phyloP scores from a whole-genome alignment of 2,113 vertebrate species.

The Gorsachius goisagi region DNA sequence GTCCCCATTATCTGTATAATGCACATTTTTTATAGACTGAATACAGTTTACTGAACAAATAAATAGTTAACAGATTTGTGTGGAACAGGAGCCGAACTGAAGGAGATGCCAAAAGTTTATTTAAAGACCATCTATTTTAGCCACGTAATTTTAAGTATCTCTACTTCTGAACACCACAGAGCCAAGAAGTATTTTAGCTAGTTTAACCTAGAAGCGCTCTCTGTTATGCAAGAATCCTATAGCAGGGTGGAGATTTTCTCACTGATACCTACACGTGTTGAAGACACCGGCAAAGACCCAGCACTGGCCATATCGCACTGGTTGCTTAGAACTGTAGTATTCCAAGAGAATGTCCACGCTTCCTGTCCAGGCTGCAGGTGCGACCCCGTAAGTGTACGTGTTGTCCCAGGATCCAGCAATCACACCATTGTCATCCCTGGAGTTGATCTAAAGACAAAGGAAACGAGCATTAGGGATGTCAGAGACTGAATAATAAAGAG shows the following conservation, averaged over 20 bases:
- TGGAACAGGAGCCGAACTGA: background rate
- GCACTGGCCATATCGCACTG: slow-evolving; percentile 92
- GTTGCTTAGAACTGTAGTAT: slow-evolving; percentile 75
- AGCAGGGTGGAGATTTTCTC: background rate
- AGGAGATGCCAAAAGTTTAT: background rate
- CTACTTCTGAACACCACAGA: background rate
- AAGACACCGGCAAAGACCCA: slow-evolving; percentile 98
- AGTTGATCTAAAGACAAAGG: slow-evolving; percentile 81
- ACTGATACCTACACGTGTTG: slow-evolving; percentile 87
- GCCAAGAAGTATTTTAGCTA: background rate
- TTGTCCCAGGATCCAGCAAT: slow-evolving; percentile 91
- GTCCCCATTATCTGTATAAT: background rate
- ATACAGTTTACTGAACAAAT: background rate
- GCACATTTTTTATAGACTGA: background rate
- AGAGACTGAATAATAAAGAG: background rate
- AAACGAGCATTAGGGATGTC: background rate
- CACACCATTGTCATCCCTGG: slow-evolving; percentile 89
- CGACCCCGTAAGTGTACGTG: slow-evolving; percentile 82
- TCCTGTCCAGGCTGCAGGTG: slow-evolving; percentile 95
- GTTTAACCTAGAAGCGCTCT: background rate
- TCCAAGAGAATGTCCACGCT: slow-evolving; percentile 91
- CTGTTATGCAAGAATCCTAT: background rate
- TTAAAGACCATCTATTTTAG: slow-evolving; percentile 6
- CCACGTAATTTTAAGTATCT: background rate
- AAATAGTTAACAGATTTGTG: slow-evolving; percentile 2